Evolutionary conservation across 2,113 vertebrate species (phyloP).

Genomic region (Antennarius striatus): DNA sequence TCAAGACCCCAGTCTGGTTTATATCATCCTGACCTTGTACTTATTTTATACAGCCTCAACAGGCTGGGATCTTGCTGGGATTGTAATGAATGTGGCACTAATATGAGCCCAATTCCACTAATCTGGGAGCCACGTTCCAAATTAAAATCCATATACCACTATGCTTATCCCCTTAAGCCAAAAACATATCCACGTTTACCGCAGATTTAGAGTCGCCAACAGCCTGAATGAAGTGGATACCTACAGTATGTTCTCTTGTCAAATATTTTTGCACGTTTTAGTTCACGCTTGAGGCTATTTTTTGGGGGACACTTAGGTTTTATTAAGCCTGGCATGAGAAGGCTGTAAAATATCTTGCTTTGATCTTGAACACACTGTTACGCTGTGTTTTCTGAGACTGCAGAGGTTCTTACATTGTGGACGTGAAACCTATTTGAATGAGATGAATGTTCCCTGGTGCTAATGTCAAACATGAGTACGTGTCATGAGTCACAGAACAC

Average conservation of each 20-base stretch:
- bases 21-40: too few relatives aligned
- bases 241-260: too few relatives aligned
- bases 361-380: conserved; percentile 11
- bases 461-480: conserved; percentile 3
- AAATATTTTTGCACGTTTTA: too few relatives aligned
- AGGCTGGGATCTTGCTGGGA: background rate
- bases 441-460: conserved; percentile 21
- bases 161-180: too few relatives aligned
- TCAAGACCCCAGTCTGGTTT: too few relatives aligned
- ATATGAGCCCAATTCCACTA: conserved; percentile 6
- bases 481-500: conserved; percentile 3
- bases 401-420: background rate
- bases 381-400: background rate
- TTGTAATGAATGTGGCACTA: conserved; percentile 8
- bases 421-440: conserved; percentile 27
- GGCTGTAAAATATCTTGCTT: conserved; percentile 25
- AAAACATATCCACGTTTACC: too few relatives aligned
- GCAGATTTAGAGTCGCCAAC: background rate
- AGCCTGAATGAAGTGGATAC: background rate
- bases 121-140: conserved; percentile 2
- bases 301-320: conserved; percentile 1
- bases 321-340: conserved; percentile 3
- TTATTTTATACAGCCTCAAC: too few relatives aligned
- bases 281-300: too few relatives aligned
- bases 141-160: background rate